These are phyloP conservation scores for Folsomia candida DNA, from an alignment of 2,888 invertebrate genomes.

Conservation along the genomic window DNA sequence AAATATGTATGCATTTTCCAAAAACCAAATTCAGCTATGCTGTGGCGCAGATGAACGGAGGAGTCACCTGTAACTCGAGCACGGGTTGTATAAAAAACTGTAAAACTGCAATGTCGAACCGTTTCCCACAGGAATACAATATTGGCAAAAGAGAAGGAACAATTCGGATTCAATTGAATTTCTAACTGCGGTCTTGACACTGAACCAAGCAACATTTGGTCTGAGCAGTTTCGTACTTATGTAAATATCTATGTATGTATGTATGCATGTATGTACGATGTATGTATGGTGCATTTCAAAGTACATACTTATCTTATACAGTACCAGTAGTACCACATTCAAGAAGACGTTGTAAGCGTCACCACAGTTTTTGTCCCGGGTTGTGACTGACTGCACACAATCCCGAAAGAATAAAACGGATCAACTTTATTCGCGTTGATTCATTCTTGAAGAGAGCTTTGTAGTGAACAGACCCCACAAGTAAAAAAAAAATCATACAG, in stretches of 20 bases:
- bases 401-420: neutral
- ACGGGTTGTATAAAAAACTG: neutral
- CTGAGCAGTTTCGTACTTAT: neutral
- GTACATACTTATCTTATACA: no score
- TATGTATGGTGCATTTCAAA: no score
- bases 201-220: slow-evolving; percentile 5
- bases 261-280: no score
- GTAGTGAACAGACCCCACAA: neutral
- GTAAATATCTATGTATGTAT: no score
- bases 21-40: no score
- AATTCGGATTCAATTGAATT: slow-evolving; percentile 3
- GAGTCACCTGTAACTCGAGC: no score
- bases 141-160: neutral
- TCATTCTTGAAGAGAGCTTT: neutral
- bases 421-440: neutral
- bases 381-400: neutral
- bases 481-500: no score
- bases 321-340: no score
- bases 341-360: no score
- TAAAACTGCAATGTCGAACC: neutral
- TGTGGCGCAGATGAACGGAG: no score
- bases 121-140: neutral
- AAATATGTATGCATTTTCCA: no score
- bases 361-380: neutral
- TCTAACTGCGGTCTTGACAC: slow-evolving; percentile 11